A percentile compares a stretch with the other conserved stretches of the same genome.
Evolutionary conservation across 2,888 invertebrate genomes (phyloP).

Genomic region (Microctonus hyperodae): DNA sequence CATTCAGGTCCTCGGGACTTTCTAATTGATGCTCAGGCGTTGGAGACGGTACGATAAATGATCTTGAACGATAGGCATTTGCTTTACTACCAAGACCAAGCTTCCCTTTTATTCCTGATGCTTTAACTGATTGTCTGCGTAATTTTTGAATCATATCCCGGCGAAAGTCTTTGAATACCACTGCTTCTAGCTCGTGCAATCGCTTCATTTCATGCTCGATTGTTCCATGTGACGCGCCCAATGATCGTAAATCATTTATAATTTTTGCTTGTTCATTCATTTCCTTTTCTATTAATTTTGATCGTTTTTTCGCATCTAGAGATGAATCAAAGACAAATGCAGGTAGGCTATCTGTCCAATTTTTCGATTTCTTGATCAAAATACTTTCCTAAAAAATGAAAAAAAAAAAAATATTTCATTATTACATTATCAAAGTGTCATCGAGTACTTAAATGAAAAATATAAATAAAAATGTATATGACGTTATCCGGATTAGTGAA

Average conservation of each 20-base stretch:
- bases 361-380: constrained; percentile 69
- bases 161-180: constrained; percentile 93
- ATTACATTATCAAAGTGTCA: neutral
- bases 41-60: constrained; percentile 77
- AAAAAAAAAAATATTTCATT: constrained; percentile 19
- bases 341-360: constrained; percentile 79
- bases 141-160: constrained; percentile 93
- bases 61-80: constrained; percentile 76
- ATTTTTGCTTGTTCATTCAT: constrained; percentile 98
- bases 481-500: neutral
- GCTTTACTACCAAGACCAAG: constrained; percentile 71
- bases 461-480: constrained; percentile 1
- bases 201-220: constrained; percentile 93
- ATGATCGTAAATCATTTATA: constrained; percentile 87
- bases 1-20: constrained; percentile 60
- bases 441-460: neutral
- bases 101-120: constrained; percentile 81
- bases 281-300: constrained; percentile 93
- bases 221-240: constrained; percentile 88
- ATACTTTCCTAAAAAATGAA: constrained; percentile 70
- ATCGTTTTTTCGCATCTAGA: constrained; percentile 82
- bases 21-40: constrained; percentile 70
- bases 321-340: constrained; percentile 84
- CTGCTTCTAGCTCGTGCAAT: constrained; percentile 90
- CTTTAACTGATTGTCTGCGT: constrained; percentile 82